Evolutionary conservation across 2,888 invertebrate species (phyloP), one percentile per base, ranked within the genome.

Genomic region (Atethmia centrago): DNA sequence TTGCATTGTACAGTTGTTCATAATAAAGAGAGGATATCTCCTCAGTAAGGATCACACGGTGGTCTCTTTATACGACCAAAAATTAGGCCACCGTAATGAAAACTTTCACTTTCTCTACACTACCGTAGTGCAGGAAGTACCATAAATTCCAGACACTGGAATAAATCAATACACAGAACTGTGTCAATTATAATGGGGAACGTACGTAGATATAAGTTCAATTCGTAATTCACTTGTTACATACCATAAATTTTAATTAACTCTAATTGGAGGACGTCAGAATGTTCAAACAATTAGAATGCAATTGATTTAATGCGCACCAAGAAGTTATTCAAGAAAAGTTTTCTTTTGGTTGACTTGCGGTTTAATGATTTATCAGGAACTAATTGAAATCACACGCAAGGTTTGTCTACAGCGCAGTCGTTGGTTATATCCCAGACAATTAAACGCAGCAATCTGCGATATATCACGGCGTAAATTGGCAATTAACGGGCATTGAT

Each of bases 401-500:
- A 69, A 77, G 63, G 45, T 82, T 82, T 80, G 71, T 42, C 53
- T 68, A 71, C 67, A 63, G 67, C 28, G 56, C 59, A 65, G n/a
- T 53, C 64, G 59, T 65, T 75, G 64, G 66, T 71, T 73, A 80
- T 79, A 80, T 61, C 64, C 63, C 63, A 74, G 75, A 81, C 89
- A 91, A 91, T 91, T 91, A 91, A 92, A 92, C 83, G 85, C 90
- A 90, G 88, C 88, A 87, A 92, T 91, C 88, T 89, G 77, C 90
- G 85, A 91, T 93, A 93, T 91, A 92, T 93, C 93, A 93, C 90
- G 82, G 88, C 85, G 87, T 91, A 93, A 95, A 94, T 94, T 94
- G 93, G 92, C 94, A 95, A 94, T 94, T 93, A 93, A 91, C 89
- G 88, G 83, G 86, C 90, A 91, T 92, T 92, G 92, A 94, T 94